Conservation (phyloP, 2,113 vertebrate species). For the Nymphicus hollandicus region DNA sequence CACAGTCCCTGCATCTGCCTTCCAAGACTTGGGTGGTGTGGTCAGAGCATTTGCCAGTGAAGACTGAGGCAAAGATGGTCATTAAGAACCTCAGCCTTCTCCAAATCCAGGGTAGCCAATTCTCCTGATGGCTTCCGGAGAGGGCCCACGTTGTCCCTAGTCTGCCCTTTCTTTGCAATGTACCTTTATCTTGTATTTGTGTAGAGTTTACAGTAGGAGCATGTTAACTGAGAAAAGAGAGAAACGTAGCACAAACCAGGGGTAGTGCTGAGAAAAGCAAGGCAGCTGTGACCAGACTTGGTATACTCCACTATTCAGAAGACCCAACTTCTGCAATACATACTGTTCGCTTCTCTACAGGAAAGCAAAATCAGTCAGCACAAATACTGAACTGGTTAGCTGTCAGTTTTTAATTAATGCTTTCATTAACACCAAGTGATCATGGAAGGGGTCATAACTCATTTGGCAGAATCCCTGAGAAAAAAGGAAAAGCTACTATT, state of each 20-base stretch:
- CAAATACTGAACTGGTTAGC: background rate
- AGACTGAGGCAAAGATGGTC: too few species aligned
- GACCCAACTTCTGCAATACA: background rate
- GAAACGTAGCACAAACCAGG: background rate
- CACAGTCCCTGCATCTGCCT: too few species aligned
- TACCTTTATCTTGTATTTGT: background rate
- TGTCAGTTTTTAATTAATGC: background rate
- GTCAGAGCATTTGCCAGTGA: too few species aligned
- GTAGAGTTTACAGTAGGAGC: background rate
- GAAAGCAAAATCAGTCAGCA: background rate
- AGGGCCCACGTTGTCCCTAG: too few species aligned
- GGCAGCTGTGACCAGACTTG: background rate
- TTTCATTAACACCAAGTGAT: background rate
- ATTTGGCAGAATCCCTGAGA: background rate
- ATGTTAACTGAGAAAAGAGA: background rate
- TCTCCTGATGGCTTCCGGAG: too few species aligned
- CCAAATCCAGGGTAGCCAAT: too few species aligned
- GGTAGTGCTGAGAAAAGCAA: background rate
- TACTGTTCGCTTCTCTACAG: background rate
- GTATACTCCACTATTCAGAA: background rate
- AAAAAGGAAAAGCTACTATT: background rate
- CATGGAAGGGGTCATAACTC: background rate
- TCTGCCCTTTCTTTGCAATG: too few species aligned
- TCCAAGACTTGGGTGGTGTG: too few species aligned
- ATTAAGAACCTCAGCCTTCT: too few species aligned